Evolutionary conservation across 2,797 vertebrate species (phyloP).

Genomic region (Hemibagrus guttatus): DNA sequence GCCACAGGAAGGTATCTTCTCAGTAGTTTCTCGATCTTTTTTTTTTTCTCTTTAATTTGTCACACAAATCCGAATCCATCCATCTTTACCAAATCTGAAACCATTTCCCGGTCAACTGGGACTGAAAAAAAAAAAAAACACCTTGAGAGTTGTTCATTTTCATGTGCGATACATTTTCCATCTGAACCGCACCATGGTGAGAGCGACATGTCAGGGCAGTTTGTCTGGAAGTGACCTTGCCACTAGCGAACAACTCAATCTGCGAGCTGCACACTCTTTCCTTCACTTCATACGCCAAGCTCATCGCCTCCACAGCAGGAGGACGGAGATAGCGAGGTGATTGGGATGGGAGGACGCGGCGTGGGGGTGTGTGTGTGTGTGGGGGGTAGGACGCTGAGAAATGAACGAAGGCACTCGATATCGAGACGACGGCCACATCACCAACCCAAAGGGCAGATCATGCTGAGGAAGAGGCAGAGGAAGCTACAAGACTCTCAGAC

Average conservation of each 20-base stretch:
- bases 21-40: background rate
- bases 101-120: background rate
- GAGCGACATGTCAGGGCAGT: slow-evolving; percentile 9
- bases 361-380: no score
- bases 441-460: background rate
- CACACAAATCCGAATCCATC: background rate
- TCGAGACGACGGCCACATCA: background rate
- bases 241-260: slow-evolving; percentile 40
- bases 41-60: background rate
- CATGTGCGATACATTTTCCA: background rate
- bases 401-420: background rate
- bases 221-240: slow-evolving; percentile 43
- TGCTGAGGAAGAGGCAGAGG: slow-evolving; percentile 1
- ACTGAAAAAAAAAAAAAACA: background rate
- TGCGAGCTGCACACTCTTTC: slow-evolving; percentile 34
- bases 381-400: background rate
- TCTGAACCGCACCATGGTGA: slow-evolving; percentile 9
- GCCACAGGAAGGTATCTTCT: background rate
- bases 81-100: background rate
- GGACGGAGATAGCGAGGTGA: slow-evolving; percentile 23
- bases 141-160: background rate
- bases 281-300: slow-evolving; percentile 33
- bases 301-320: slow-evolving; percentile 42
- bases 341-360: background rate
- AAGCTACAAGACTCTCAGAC: background rate